Conservation (phyloP, 2,113 vertebrate genomes). For the Lophius piscatorius region DNA sequence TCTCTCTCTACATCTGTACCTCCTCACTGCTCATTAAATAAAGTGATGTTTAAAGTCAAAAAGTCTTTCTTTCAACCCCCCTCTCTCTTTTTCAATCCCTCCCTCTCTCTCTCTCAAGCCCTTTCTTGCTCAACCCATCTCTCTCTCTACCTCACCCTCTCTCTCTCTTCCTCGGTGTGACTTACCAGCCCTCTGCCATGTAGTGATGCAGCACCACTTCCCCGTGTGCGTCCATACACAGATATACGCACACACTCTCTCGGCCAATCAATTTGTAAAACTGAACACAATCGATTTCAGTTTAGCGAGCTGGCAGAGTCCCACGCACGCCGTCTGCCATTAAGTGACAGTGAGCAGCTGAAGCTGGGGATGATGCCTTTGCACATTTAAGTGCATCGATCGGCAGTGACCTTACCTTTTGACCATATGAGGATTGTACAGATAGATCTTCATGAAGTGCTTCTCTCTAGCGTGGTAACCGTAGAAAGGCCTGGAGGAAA, state of each 20-base stretch:
- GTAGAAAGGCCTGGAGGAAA: conserved; percentile 92
- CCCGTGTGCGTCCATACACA: conserved; percentile 12
- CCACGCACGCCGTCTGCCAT: conserved; percentile 1
- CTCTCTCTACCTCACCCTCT: background rate
- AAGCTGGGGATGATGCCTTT: conserved; percentile 7
- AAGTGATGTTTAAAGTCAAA: too few relatives aligned
- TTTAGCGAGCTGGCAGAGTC: conserved; percentile 37
- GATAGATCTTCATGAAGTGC: conserved; percentile 98
- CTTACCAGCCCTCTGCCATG: conserved; percentile 1
- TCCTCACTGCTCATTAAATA: too few relatives aligned
- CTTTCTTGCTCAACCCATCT: too few relatives aligned
- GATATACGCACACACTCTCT: conserved; percentile 16
- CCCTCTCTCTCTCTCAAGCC: too few relatives aligned
- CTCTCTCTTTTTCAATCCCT: too few relatives aligned
- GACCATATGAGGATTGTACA: conserved; percentile 97
- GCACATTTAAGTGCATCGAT: conserved; percentile 22
- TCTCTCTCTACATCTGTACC: too few relatives aligned
- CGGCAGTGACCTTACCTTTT: conserved; percentile 85
- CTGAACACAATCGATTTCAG: conserved; percentile 46
- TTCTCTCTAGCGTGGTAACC: conserved; percentile 96
- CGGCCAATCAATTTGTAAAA: conserved; percentile 30
- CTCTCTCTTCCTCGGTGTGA: background rate
- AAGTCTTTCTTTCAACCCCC: too few relatives aligned
- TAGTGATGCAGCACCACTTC: conserved; percentile 6
- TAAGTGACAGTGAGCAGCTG: conserved; percentile 16